Percentiles rank a stretch among this genome's conserved stretches.
These are phyloP conservation scores for Danionella cerebrum DNA, from an alignment of 2,113 vertebrate genomes.

Conservation along the genomic window DNA sequence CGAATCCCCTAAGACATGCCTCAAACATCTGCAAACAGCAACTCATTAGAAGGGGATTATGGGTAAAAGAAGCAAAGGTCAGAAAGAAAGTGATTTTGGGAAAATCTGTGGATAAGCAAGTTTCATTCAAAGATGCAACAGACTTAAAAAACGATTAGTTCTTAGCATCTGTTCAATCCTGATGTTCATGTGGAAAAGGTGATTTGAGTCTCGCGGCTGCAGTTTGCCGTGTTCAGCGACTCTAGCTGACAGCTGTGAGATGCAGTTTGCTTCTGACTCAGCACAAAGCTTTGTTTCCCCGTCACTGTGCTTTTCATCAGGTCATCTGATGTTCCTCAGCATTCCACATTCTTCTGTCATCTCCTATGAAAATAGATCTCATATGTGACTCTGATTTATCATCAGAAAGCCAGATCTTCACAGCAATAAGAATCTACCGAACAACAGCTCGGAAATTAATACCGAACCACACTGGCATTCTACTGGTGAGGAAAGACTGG, in stretches of 20 bases:
- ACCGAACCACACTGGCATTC: too few relatives aligned
- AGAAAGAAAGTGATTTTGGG: not conserved
- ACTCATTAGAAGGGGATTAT: slow-evolving; percentile 8
- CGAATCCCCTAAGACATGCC: slow-evolving; percentile 7
- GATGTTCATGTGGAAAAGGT: not conserved
- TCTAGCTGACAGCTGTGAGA: not conserved
- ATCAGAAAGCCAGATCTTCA: too few relatives aligned
- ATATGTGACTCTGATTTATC: slow-evolving; percentile 40
- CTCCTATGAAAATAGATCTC: slow-evolving; percentile 40
- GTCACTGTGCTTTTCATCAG: slow-evolving; percentile 7
- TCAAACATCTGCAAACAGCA: not conserved
- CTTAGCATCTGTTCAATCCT: not conserved
- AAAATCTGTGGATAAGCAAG: not conserved
- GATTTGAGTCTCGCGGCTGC: not conserved
- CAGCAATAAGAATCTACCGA: too few relatives aligned
- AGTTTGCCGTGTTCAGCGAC: not conserved
- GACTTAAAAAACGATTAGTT: not conserved
- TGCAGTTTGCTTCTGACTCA: not conserved
- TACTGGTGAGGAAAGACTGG: too few relatives aligned
- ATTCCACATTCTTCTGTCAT: slow-evolving; percentile 47
- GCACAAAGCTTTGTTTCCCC: slow-evolving; percentile 6
- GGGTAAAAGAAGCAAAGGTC: slow-evolving; percentile 4
- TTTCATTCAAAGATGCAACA: not conserved
- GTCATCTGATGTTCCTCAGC: not conserved
- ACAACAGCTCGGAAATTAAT: too few relatives aligned